These are phyloP conservation scores for Idaea straminata DNA, from an alignment of 2,888 invertebrate genomes.

Conservation along the genomic window DNA sequence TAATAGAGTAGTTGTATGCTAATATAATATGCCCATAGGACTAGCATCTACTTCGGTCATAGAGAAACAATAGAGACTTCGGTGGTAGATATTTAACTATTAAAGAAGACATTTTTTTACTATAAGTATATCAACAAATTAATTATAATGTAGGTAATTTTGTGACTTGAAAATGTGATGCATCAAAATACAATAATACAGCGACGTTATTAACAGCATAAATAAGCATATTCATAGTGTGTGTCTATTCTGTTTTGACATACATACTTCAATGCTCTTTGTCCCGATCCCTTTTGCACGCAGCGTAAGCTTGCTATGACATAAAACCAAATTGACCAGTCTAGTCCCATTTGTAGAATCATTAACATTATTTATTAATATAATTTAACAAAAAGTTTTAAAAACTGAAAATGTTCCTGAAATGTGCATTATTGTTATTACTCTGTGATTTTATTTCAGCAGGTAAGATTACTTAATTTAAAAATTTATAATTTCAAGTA, in stretches of 20 bases:
- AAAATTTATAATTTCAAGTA: too few relatives aligned
- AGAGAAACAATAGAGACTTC: too few relatives aligned
- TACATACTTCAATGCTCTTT: conserved; percentile 25
- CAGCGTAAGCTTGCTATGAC: conserved; percentile 14
- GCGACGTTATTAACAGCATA: neutral
- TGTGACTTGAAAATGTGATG: too few relatives aligned
- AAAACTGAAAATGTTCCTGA: conserved; percentile 50
- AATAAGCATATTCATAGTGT: neutral
- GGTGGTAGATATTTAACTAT: too few relatives aligned
- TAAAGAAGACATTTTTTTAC: too few relatives aligned
- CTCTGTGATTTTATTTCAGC: conserved; percentile 43
- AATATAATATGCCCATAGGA: too few relatives aligned
- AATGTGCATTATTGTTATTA: conserved; percentile 51
- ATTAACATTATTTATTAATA: conserved; percentile 32
- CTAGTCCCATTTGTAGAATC: conserved; percentile 36
- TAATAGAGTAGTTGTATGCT: too few relatives aligned
- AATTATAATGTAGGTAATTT: too few relatives aligned
- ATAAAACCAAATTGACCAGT: conserved; percentile 28
- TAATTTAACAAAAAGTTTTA: conserved; percentile 19
- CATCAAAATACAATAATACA: too few relatives aligned
- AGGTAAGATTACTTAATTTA: conserved; percentile 39
- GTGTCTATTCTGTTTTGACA: conserved; percentile 22
- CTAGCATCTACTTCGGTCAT: too few relatives aligned
- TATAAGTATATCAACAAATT: too few relatives aligned
- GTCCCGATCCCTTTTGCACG: conserved; percentile 15